These are phyloP conservation scores for Anthrax anthrax DNA, from an alignment of 2,888 invertebrate genomes.

Conservation along the genomic window DNA sequence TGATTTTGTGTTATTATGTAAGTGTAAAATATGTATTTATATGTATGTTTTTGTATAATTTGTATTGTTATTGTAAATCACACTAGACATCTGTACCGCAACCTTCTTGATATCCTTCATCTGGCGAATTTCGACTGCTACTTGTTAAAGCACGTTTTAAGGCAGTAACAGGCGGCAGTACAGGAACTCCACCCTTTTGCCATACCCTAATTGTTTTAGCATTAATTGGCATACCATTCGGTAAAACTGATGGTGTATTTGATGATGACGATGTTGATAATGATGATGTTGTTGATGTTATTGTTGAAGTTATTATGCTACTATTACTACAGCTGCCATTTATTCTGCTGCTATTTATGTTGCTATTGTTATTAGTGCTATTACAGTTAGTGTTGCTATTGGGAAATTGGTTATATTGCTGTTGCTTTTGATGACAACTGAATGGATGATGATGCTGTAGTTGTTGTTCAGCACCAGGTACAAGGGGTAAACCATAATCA, in stretches of 20 bases:
- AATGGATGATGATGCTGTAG: slow-evolving; percentile 31
- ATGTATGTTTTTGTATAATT: too few species aligned
- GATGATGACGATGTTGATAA: slow-evolving; percentile 18
- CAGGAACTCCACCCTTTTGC: slow-evolving; percentile 72
- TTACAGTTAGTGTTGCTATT: slow-evolving; percentile 2
- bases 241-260: slow-evolving; percentile 19
- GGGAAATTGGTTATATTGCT: slow-evolving; percentile 10
- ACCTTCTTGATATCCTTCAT: slow-evolving; percentile 86
- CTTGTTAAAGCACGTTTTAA: slow-evolving; percentile 70
- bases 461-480: slow-evolving; percentile 35
- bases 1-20: too few species aligned
- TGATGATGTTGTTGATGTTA: slow-evolving; percentile 10
- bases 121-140: slow-evolving; percentile 72
- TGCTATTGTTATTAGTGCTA: slow-evolving; percentile 3
- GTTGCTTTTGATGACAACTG: slow-evolving; percentile 37
- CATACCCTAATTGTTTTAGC: slow-evolving; percentile 74
- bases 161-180: slow-evolving; percentile 71
- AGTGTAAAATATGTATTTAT: too few species aligned
- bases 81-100: slow-evolving; percentile 78
- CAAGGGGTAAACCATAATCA: slow-evolving; percentile 64
- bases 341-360: slow-evolving; percentile 4
- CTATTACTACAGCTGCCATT: slow-evolving; percentile 19
- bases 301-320: slow-evolving; percentile 12
- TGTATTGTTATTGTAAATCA: neutral
- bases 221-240: slow-evolving; percentile 38